Base-by-base conservation (phyloP, 2,797 vertebrate genomes). In the Clarias platycephalus region DNA sequence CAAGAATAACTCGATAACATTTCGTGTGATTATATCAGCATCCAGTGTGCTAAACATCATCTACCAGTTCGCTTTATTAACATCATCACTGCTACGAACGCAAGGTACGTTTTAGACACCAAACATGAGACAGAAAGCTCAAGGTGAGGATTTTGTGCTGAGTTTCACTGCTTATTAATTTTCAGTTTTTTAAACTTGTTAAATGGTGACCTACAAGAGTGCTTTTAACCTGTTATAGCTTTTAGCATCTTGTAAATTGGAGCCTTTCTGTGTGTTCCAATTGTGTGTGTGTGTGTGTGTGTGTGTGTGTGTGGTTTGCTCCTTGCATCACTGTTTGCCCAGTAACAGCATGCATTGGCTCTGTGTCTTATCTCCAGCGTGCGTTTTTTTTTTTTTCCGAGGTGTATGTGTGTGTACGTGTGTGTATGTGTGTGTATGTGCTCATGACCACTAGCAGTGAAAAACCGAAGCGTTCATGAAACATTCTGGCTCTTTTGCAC, bases 391-490 rank as follows among this genome's bases (percentile, higher is more conserved):
- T 12, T 57, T 7, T 78, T 4, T 10, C 37, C 44, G 10, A 49
- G 44, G 53, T 77, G 62, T 84, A 49, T 71, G n/a, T n/a, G n/a
- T n/a, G n/a, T n/a, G 53, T 77, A 49, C 78, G 64, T 53, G 57
- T 84, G 77, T 64, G 26, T 84, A 34, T 44, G 8, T 84, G 34
- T 60, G 60, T 83, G 26, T 26, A 62, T 66, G 58, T 81, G 16
- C 55, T 75, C 40, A 40, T 75, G 60, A 67, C 63, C 68, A 71
- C 53, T 28, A 81, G 64, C 78, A 74, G 78, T 34, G 70, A 80
- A 82, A 77, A 86, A 90, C 84, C 76, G 75, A 76, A 84, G 87
- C 86, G 81, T 77, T 89, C 86, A 86, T 86, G 83, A 80, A 85
- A 88, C 49, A 68, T 68, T 85, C 55, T 84, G 81, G 75, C 79